Conservation (phyloP, 2,888 invertebrate genomes). For the Tipula unca region DNA sequence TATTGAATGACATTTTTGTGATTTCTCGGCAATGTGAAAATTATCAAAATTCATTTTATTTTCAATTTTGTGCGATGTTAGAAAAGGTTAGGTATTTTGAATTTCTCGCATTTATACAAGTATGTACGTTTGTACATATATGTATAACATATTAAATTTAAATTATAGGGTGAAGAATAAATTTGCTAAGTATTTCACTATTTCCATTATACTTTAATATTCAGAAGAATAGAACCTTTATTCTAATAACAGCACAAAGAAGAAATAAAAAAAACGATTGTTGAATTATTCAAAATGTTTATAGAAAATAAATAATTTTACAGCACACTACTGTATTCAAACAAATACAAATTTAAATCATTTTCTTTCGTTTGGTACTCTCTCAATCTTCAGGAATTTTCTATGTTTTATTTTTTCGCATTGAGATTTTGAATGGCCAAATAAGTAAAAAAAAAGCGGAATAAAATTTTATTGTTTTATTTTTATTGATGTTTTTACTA, state of each 20-base stretch:
- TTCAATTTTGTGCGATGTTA: neutral
- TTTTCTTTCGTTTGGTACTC: neutral
- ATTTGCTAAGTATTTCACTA: neutral
- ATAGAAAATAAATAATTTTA: neutral
- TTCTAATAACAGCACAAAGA: neutral
- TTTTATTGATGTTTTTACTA: neutral
- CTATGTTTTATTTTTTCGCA: neutral
- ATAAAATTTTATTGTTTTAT: neutral
- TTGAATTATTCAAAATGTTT: neutral
- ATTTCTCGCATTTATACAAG: neutral
- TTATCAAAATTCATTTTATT: neutral
- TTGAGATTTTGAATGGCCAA: neutral
- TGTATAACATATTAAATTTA: neutral
- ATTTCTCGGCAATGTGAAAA: neutral
- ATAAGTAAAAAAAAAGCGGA: neutral
- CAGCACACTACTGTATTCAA: neutral
- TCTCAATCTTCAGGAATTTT: neutral
- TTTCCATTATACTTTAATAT: neutral
- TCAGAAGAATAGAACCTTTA: neutral
- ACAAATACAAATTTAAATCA: neutral
- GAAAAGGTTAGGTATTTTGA: neutral
- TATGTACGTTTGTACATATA: neutral
- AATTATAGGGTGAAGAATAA: neutral
- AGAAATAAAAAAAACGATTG: neutral
- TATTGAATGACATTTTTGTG: neutral